Evolutionary conservation across 2,113 vertebrate species (phyloP).

Genomic region (Callospermophilus lateralis): DNA sequence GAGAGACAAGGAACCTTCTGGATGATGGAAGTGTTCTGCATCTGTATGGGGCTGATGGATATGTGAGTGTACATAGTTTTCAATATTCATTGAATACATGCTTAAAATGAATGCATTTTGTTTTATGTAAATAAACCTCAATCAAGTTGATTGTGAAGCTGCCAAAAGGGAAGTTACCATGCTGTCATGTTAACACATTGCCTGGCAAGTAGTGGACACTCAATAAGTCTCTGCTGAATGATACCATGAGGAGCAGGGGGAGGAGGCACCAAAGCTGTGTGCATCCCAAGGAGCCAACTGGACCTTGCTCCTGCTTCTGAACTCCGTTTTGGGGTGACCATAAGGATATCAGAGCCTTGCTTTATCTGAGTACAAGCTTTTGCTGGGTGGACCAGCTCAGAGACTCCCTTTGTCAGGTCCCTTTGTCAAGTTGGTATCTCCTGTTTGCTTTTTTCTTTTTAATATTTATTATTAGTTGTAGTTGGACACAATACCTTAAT

Average conservation of each 20-base stretch:
- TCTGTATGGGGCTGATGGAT: not conserved
- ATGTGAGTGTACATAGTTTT: accelerated
- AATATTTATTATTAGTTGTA: no score
- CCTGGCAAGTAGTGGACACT: not conserved
- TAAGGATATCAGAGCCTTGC: not conserved
- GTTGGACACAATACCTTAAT: no score
- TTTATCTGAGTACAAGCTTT: not conserved
- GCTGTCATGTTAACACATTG: accelerated
- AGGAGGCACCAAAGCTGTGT: not conserved
- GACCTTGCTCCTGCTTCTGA: not conserved
- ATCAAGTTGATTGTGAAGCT: no score
- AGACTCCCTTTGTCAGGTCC: not conserved
- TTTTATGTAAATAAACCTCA: not conserved
- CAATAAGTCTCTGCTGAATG: not conserved
- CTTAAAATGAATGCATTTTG: not conserved
- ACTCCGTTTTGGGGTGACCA: not conserved
- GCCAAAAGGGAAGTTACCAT: accelerated
- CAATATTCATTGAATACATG: not conserved
- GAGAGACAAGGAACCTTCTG: not conserved
- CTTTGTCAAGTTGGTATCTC: not conserved
- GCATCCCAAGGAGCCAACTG: not conserved
- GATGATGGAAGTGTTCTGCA: not conserved
- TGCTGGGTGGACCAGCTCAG: not conserved
- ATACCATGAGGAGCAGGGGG: no score
- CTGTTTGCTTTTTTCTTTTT: not conserved